Evolutionary conservation across 2,888 invertebrate species (phyloP), one percentile per base, ranked within the genome.

Genomic region (Geophilus truncorum): DNA sequence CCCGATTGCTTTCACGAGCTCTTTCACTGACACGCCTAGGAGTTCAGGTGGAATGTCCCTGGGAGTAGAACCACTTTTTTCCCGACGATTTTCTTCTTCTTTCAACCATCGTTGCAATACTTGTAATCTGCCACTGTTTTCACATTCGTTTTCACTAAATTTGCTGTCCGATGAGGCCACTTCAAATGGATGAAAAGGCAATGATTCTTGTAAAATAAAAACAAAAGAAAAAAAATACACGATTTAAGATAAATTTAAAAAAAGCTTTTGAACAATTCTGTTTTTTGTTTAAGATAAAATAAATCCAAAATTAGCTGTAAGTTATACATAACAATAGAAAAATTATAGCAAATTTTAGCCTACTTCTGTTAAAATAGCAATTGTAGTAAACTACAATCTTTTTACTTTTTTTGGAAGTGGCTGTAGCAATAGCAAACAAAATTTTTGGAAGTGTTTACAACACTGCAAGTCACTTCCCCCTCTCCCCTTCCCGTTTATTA

Each of bases 1-100:
- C 0, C 92, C 92, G 85, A 93, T 91, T 0, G 91, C 92, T 84
- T 92, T 91, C 3, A 93, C 92, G 80, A 93, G 87, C 83, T 93
- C 93, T 82, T 92, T 91, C 15, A 93, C 93, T 0, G 92, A 92
- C 0, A 91, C 90, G 0, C 91, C 91, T 21, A 89, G 89, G 81
- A 91, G 87, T 84, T 91, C 91, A 0, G 89, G 87, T 1, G 86
- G 90, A 86, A 85, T 82, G 70, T 84, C 84, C 6, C 80, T 25
- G 4, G 62, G 75, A 28, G 28, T 23, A n/a, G 36, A 79, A 21
- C 79, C 81, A 36, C 70, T 81, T n/a, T 30, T 21, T 40, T 81
- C 80, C 45, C 75, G 80, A 15, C 45, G 57, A 15, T 51, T 45
- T 40, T 82, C 83, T 45, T 84, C 84, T 23, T 82, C 78, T 36